Percentiles rank a stretch among this genome's conserved stretches.
Conservation (phyloP, 2,797 vertebrate species). For the Nannoperca australis region DNA sequence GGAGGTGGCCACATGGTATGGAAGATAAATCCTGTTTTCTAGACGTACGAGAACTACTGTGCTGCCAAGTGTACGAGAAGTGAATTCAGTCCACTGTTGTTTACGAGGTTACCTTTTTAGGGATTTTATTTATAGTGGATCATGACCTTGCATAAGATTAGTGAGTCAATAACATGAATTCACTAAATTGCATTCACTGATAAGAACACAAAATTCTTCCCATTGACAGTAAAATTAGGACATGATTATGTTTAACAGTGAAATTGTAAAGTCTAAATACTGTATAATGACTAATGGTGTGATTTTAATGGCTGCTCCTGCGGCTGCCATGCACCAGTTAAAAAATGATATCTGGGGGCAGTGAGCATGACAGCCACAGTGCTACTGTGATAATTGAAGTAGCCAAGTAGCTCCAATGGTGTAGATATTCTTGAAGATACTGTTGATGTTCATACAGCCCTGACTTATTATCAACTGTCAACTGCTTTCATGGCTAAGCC, state of each 20-base stretch:
- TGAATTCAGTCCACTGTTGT: constrained; percentile 66
- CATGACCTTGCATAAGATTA: constrained; percentile 76
- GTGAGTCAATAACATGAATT: constrained; percentile 70
- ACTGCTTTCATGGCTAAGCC: constrained; percentile 22
- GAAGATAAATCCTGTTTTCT: constrained; percentile 76
- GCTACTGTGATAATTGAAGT: constrained; percentile 38
- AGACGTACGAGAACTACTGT: constrained; percentile 60
- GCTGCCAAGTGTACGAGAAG: constrained; percentile 58
- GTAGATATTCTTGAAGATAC: constrained; percentile 19
- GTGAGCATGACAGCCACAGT: constrained; percentile 6
- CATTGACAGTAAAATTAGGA: constrained; percentile 68
- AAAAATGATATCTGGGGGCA: constrained; percentile 61
- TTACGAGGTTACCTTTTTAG: constrained; percentile 69
- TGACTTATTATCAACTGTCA: constrained; percentile 21
- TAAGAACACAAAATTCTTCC: constrained; percentile 72
- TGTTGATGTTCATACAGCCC: constrained; percentile 21
- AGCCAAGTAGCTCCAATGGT: constrained; percentile 31
- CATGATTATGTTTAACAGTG: constrained; percentile 69
- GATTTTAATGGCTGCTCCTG: constrained; percentile 70
- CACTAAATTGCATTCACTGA: constrained; percentile 58
- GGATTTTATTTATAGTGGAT: constrained; percentile 72
- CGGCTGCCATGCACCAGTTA: constrained; percentile 65
- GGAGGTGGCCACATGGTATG: constrained; percentile 73
- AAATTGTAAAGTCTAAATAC: constrained; percentile 66
- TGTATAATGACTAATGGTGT: constrained; percentile 70